Evolutionary conservation across 2,888 invertebrate genomes (phyloP), one percentile per base, ranked within the genome.

Genomic region (Synanthedon andrenaeformis): DNA sequence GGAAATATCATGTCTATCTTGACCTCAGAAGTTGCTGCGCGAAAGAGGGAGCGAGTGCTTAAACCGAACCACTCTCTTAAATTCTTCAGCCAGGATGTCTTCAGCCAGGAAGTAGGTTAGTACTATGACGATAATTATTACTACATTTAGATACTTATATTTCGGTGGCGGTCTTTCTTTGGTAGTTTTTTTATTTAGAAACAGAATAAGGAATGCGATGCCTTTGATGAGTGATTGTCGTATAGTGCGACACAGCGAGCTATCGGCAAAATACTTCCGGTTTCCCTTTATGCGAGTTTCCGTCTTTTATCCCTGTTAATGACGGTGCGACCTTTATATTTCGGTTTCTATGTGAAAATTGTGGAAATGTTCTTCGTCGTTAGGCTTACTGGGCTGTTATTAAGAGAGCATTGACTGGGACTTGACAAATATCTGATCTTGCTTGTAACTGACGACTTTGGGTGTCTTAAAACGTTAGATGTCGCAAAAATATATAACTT

Each of bases 281-380:
- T 23, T 45, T 48, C 62, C 67, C 63, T 68, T 69, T 71, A 67
- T 64, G 61, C 55, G 56, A 54, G 58, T 59, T 65, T 65, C 68
- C 66, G 64, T 62, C 63, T 68, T 69, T 71, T 70, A 68, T 66
- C 66, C 64, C 63, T 54, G 64, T 63, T 73, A 74, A 74, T 71
- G 73, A 67, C 70, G 69, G 71, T 69, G 62, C 62, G 61, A 67
- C 67, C 67, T 65, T 69, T 72, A 67, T 65, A 63, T 68, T 65
- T 59, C 57, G 57, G 63, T 60, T 67, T 66, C 56, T 55, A 56
- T 60, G 63, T 58, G 62, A 64, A 65, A 72, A 67, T 66, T 66
- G 64, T 65, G 60, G 52, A 62, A 65, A 65, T 61, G 59, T 54
- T 54, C 53, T 54, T 41, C 51, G 56, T 54, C 54, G 57, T 62